Evolutionary conservation across 2,888 invertebrate genomes (phyloP).

Genomic region (Nudaria mundana): DNA sequence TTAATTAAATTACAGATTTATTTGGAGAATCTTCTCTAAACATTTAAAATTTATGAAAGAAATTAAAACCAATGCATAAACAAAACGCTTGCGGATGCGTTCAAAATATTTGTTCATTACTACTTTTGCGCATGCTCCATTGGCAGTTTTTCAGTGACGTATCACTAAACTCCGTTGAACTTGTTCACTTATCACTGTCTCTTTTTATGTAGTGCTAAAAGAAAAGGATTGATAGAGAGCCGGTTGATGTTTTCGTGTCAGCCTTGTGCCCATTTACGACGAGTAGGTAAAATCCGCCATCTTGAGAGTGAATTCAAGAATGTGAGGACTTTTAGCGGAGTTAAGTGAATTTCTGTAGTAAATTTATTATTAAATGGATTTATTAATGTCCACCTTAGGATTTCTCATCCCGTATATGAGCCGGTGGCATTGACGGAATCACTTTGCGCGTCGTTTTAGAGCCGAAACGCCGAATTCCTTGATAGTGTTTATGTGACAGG

Average conservation of each 20-base stretch:
- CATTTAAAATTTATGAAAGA: neutral
- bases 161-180: constrained; percentile 62
- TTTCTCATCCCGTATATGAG: constrained; percentile 45
- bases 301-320: constrained; percentile 84
- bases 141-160: constrained; percentile 70
- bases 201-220: constrained; percentile 56
- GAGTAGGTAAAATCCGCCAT: constrained; percentile 83
- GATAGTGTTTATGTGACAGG: constrained; percentile 80
- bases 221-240: constrained; percentile 75
- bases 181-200: constrained; percentile 67
- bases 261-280: constrained; percentile 81
- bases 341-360: constrained; percentile 69
- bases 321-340: constrained; percentile 77
- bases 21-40: no score
- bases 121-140: constrained; percentile 70
- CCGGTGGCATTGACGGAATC: constrained; percentile 51
- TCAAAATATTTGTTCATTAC: constrained; percentile 45
- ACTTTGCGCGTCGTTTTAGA: constrained; percentile 52
- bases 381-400: constrained; percentile 51
- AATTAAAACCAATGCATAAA: constrained; percentile 15
- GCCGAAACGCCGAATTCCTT: constrained; percentile 70
- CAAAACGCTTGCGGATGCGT: constrained; percentile 52
- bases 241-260: constrained; percentile 81
- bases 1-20: no score
- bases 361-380: constrained; percentile 75